Percentiles rank a stretch among this genome's conserved stretches.
Evolutionary conservation across 2,888 invertebrate genomes (phyloP).

Genomic region (Heliconius erato): DNA sequence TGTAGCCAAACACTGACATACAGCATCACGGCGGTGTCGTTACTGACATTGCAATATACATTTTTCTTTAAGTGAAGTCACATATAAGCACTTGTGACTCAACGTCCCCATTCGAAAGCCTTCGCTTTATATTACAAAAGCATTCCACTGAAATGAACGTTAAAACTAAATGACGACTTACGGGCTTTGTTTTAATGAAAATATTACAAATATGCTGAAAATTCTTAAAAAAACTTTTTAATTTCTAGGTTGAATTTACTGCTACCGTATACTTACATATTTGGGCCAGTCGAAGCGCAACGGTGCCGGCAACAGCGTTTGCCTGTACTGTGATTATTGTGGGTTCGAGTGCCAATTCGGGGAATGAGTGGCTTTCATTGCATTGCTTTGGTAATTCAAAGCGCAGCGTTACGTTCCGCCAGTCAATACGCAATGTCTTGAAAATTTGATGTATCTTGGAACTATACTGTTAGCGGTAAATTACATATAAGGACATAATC

Average conservation of each 20-base stretch:
- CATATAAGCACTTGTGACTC: slow-evolving; percentile 4
- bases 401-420: not conserved
- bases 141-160: slow-evolving; percentile 44
- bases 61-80: not conserved
- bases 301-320: too few species aligned
- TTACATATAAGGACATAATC: too few species aligned
- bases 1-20: too few species aligned
- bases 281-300: too few species aligned
- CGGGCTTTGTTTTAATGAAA: slow-evolving; percentile 26
- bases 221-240: not conserved
- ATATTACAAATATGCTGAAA: slow-evolving; percentile 26
- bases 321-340: too few species aligned
- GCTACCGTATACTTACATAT: too few species aligned
- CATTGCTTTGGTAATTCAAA: not conserved
- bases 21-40: too few species aligned
- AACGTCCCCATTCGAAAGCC: slow-evolving; percentile 24
- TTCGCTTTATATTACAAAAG: slow-evolving; percentile 40
- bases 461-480: too few species aligned
- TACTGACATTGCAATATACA: too few species aligned
- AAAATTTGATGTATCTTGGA: not conserved
- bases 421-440: not conserved
- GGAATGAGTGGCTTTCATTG: too few species aligned
- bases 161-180: slow-evolving; percentile 37
- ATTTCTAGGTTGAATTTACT: slow-evolving; percentile 17
- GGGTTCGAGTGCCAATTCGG: too few species aligned